phyloP scores from a whole-genome alignment of 2,888 invertebrate species.

The Cotesia congregata region DNA sequence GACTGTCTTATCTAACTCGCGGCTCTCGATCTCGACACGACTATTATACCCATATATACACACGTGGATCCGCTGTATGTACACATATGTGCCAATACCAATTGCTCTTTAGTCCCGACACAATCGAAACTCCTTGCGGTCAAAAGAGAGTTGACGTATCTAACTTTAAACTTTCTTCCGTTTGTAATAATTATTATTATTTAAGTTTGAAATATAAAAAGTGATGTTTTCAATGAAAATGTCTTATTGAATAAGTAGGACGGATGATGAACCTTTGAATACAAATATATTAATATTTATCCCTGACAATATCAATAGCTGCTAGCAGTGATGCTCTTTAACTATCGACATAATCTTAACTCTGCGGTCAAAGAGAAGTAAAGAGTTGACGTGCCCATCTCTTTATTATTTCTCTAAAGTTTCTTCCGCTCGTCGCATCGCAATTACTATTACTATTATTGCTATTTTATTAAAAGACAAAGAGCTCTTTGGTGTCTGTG shows the following conservation, averaged over 20 bases:
- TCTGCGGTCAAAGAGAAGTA: neutral
- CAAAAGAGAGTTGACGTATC: neutral
- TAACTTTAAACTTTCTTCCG: neutral
- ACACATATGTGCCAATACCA: conserved; percentile 14
- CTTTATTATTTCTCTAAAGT: neutral
- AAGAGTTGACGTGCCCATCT: neutral
- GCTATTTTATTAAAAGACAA: neutral
- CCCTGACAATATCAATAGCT: no score
- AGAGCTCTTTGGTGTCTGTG: neutral
- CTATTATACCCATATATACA: conserved; percentile 30
- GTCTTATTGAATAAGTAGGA: no score
- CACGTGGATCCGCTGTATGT: neutral
- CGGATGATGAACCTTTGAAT: no score
- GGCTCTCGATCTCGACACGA: conserved; percentile 39
- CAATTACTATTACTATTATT: neutral
- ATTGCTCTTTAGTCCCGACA: conserved; percentile 15
- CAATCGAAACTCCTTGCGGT: neutral
- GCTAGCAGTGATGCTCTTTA: neutral
- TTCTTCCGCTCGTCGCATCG: neutral
- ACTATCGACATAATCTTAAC: neutral
- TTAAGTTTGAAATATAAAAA: no score
- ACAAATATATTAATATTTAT: no score
- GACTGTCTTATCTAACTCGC: conserved; percentile 34
- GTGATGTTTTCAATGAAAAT: no score
- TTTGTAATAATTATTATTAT: neutral